Percentiles rank a stretch among this genome's conserved stretches.
Conservation (phyloP, 1,140 invertebrate genomes). For the Philotrypesis tridentata region DNA sequence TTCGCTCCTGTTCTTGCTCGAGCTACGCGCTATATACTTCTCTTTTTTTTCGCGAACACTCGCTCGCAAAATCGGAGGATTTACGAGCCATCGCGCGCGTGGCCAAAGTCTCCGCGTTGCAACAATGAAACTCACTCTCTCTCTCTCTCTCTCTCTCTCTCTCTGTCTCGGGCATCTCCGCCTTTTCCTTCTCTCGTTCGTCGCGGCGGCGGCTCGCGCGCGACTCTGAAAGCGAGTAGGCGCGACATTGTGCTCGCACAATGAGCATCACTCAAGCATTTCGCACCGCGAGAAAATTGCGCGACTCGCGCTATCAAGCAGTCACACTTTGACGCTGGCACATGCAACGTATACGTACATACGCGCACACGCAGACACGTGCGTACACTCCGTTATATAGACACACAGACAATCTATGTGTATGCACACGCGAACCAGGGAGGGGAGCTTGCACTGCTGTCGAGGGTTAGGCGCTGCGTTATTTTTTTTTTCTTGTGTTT, state of each 20-base stretch:
- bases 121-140: neutral
- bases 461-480: neutral
- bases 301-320: neutral
- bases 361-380: neutral
- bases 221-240: neutral
- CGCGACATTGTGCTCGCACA: slow-evolving; percentile 32
- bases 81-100: slow-evolving; percentile 29
- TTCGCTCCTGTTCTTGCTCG: slow-evolving; percentile 6
- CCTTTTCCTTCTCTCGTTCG: neutral
- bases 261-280: slow-evolving; percentile 51
- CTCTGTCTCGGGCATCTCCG: neutral
- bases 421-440: no score
- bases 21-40: neutral
- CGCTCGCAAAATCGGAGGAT: neutral
- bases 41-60: neutral
- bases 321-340: no score
- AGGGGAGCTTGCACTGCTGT: neutral
- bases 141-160: neutral
- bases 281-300: slow-evolving; percentile 42
- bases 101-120: neutral
- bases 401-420: no score
- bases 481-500: slow-evolving; percentile 10
- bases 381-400: neutral
- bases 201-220: neutral
- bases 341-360: no score